Base-by-base conservation (phyloP, 2,888 invertebrate genomes). In the Stramonita haemastoma region DNA sequence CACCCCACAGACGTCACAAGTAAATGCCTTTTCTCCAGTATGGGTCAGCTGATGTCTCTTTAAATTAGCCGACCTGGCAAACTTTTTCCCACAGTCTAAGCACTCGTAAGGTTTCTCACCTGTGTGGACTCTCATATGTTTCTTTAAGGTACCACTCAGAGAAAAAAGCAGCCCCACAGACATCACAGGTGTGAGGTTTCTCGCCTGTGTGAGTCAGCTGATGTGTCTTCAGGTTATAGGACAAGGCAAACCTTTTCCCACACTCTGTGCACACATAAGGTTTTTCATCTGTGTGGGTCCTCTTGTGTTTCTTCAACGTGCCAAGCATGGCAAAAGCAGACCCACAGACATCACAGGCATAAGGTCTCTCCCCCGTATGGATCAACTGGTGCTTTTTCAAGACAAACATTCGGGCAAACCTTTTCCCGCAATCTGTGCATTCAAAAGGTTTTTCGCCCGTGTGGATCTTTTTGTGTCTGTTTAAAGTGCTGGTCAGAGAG, bases 101-200 rank as follows among this genome's bases (percentile, higher is more conserved):
- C 85, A 85, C 29, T n/a, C 17, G 85, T 60, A 57, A 1, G 85
- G 85, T 29, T 85, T 85, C 57, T 85, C 85, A 29, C 85, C 85
- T 4, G 56, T 85, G 85, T 57, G 56, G 29, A 79, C 32, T 15
- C 77, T 32, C 32, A 15, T 32, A 32, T 79, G 77, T 34, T 15
- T 34, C 13, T 29, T 32, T 32, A 79, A 34, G 32, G 13, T 32
- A 13, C 32, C 32, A 17, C 17, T 79, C 77, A 15, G 29, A 34
- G 77, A 13, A 32, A n/a, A 79, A 79, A 17, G 77, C 32, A 4
- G 77, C 77, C 77, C 77, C 77, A 34, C 77, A 79, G 32, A 79
- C 15, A 79, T 79, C 77, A 32, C 77, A 79, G 26, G 26, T 6
- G 13, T 19, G 32, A 17, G 77, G 34, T 32, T 32, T 79, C 26